Percentiles rank a stretch among this genome's conserved stretches.
phyloP scores from a whole-genome alignment of 2,797 vertebrate genomes.

The Argya squamiceps region DNA sequence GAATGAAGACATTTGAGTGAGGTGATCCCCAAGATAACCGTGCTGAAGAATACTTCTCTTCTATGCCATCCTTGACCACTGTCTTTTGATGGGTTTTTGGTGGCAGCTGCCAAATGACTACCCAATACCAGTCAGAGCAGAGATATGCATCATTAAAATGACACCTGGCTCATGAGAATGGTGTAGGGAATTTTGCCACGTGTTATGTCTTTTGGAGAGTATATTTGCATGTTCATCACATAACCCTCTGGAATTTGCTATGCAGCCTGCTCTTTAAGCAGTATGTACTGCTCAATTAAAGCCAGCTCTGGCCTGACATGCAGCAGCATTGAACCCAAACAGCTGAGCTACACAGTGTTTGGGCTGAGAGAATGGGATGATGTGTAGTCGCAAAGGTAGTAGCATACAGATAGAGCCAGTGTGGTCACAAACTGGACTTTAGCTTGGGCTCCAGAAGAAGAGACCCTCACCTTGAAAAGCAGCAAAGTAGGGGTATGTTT shows the following conservation, averaged over 20 bases:
- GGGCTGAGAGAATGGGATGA: background rate
- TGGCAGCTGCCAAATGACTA: background rate
- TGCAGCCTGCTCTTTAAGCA: background rate
- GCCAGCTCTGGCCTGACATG: background rate
- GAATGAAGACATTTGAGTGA: background rate
- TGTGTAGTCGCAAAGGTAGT: background rate
- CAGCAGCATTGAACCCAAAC: background rate
- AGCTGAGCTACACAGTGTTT: background rate
- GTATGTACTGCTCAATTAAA: background rate
- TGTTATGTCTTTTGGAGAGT: background rate
- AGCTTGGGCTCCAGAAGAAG: background rate
- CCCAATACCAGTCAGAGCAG: background rate
- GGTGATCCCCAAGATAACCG: background rate
- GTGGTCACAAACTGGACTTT: background rate
- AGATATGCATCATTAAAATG: background rate
- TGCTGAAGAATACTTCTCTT: rapidly evolving
- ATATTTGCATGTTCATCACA: background rate
- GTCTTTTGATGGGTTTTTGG: background rate
- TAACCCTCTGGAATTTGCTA: background rate
- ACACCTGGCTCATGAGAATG: rapidly evolving
- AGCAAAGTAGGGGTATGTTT: background rate
- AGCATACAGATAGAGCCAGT: background rate
- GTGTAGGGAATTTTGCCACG: background rate
- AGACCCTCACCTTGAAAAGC: background rate
- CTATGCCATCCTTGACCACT: background rate